Evolutionary conservation across 2,113 vertebrate species (phyloP).

Genomic region (Leuciscus idus): DNA sequence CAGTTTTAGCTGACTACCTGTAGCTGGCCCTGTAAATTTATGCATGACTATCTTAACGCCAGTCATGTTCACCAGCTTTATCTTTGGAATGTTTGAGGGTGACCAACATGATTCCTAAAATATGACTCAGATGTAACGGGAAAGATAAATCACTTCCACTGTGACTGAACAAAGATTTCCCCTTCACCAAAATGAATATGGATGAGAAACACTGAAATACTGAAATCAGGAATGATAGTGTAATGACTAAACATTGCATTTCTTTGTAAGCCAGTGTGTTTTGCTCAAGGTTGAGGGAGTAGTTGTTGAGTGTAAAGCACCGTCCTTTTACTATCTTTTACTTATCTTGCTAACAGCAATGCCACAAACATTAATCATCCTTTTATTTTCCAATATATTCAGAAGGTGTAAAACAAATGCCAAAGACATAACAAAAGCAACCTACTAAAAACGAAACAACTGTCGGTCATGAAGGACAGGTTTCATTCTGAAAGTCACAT

Average conservation of each 20-base stretch:
- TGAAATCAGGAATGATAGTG: neutral
- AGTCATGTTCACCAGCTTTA: conserved; percentile 26
- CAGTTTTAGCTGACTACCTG: too few species aligned
- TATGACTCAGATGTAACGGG: conserved; percentile 21
- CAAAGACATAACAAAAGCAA: neutral
- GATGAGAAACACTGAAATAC: neutral
- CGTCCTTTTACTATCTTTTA: neutral
- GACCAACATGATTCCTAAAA: conserved; percentile 19
- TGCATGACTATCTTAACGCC: neutral
- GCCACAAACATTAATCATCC: neutral
- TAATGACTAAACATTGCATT: neutral
- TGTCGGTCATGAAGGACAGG: neutral
- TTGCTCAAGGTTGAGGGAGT: neutral
- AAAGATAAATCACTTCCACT: conserved; percentile 16
- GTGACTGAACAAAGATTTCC: conserved; percentile 3
- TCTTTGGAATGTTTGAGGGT: conserved; percentile 7
- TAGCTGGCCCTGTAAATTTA: neutral
- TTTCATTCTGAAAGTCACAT: conserved; percentile 20
- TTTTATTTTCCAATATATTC: neutral
- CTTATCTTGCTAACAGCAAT: conserved; percentile 1
- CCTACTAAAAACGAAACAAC: neutral
- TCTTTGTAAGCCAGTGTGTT: neutral
- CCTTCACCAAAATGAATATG: neutral
- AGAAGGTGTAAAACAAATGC: neutral
- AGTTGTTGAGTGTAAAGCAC: neutral